Evolutionary conservation across 2,113 vertebrate genomes (phyloP), one percentile per base, ranked within the genome.

Genomic region (Limnothrissa miodon): DNA sequence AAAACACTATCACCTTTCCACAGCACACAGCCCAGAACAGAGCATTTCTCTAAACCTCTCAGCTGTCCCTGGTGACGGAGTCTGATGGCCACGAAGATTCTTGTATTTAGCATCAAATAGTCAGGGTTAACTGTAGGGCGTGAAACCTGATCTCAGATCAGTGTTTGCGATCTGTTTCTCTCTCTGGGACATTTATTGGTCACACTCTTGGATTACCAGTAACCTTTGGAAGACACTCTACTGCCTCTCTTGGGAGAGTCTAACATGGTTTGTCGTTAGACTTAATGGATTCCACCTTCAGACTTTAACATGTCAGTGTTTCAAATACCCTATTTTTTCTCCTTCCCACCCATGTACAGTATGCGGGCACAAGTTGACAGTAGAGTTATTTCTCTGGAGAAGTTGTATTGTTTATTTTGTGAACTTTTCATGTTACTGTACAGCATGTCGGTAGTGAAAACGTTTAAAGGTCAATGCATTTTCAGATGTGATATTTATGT

Each of bases 91-190:
- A 17, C 13, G 29, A 33, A 10, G 13, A 74, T 74, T 74, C 66
- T 39, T 36, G 29, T 74, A 36, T 74, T 74, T 74, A 74, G 66
- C 33, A 15, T 36, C 66, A 36, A 74, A 29, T 8, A 17, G 15
- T 36, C 29, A 36, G 29, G 84, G 74, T 85, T 59, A 85, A 79
- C 13, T 5, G 80, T 46, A 74, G 66, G 80, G 29, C 79, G 74
- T 13, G 42, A 36, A 82, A 85, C 81, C 74, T 78, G 84, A 85
- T 79, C 39, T 15, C 48, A 17, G 6, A 85, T 85, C 80, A 45
- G 83, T 81, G 81, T 79, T 82, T 82, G 78, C 74, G 80, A 66
- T 80, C 79, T 74, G 21, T 80, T 83, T 80, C 70, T 56, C 19
- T 25, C n/a, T 66, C 66, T 36, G 62, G 62, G 62, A 29, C 25